phyloP scores from a whole-genome alignment of 2,888 invertebrate genomes.

The Himalopsyche tibetana region DNA sequence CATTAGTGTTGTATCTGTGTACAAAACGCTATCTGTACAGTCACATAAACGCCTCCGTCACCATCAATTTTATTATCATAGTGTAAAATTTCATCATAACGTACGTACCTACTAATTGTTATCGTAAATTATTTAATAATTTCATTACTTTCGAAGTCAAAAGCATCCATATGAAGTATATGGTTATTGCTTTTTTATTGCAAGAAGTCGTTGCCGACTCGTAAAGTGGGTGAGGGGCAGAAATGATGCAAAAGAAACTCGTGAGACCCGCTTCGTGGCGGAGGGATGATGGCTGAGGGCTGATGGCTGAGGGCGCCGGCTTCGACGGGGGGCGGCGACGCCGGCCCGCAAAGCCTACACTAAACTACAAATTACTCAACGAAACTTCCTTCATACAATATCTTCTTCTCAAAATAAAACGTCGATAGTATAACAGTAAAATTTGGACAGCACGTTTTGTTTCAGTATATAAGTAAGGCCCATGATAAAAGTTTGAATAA shows the following conservation, averaged over 20 bases:
- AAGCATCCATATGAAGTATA: slow-evolving; percentile 77
- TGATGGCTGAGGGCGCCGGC: slow-evolving; percentile 54
- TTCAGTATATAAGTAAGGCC: slow-evolving; percentile 75
- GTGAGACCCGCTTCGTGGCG: slow-evolving; percentile 67
- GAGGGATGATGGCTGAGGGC: slow-evolving; percentile 64
- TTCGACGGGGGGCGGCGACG: slow-evolving; percentile 74
- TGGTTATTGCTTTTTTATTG: slow-evolving; percentile 78
- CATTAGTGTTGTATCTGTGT: slow-evolving; percentile 59
- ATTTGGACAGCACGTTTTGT: slow-evolving; percentile 75
- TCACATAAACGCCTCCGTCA: slow-evolving; percentile 71
- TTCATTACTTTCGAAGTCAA: slow-evolving; percentile 74
- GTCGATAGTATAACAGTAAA: slow-evolving; percentile 67
- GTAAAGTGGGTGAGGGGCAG: slow-evolving; percentile 64
- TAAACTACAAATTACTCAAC: slow-evolving; percentile 62
- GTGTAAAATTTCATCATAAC: slow-evolving; percentile 75
- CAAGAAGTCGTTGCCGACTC: slow-evolving; percentile 72
- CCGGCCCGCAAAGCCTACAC: slow-evolving; percentile 64
- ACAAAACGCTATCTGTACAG: slow-evolving; percentile 75
- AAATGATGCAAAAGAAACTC: slow-evolving; percentile 41
- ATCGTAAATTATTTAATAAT: slow-evolving; percentile 70
- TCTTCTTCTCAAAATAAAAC: slow-evolving; percentile 67
- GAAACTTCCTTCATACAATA: slow-evolving; percentile 65
- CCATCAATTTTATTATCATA: slow-evolving; percentile 72
- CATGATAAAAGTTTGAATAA: slow-evolving; percentile 74
- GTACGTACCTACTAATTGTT: slow-evolving; percentile 72